Base-by-base conservation (phyloP, 2,113 vertebrate genomes). In the Hucho hucho region DNA sequence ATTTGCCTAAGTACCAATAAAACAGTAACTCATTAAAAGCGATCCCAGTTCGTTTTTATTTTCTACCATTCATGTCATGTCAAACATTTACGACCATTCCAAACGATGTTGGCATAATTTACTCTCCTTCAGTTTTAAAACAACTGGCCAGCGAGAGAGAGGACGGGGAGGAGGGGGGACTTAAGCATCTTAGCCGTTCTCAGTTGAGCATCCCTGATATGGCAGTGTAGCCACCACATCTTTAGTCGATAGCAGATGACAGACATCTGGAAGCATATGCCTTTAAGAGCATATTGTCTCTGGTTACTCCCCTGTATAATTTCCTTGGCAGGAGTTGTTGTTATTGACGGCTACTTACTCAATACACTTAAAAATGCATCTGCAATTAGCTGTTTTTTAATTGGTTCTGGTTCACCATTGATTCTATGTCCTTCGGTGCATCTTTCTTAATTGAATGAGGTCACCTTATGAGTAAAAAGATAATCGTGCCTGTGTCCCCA, bases 281-380 rank as follows among this genome's bases (percentile, higher is more conserved):
- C 83, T 79, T 84, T 81, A 77, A 83, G 70, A 85, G 65, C 72
- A 56, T 67, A 76, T 83, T 83, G 43, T 49, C 73, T 73, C 61
- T 43, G 59, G 18, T 70, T 73, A 56, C 46, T 76, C 68, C 72
- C 70, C 74, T 75, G 79, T 64, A 82, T 77, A 71, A 87, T 84
- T 89, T 87, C 72, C 84, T 83, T 87, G 68, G 86, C 87, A 79
- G 77, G 78, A 81, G 84, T 83, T 82, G 79, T 75, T 86, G 82
- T 85, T 83, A 87, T 88, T 88, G 91, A 89, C 84, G 86, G 87
- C 86, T 88, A 87, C 78, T 93, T 79, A 83, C 81, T 87, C 89
- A 84, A 86, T 88, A 88, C 88, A 87, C 88, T 91, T 92, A 89
- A 89, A 91, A 93, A 87, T 87, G 88, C 89, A 90, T 91, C 89